Evolutionary conservation across 2,888 invertebrate species (phyloP).

Genomic region (Alviniconcha strummeri): DNA sequence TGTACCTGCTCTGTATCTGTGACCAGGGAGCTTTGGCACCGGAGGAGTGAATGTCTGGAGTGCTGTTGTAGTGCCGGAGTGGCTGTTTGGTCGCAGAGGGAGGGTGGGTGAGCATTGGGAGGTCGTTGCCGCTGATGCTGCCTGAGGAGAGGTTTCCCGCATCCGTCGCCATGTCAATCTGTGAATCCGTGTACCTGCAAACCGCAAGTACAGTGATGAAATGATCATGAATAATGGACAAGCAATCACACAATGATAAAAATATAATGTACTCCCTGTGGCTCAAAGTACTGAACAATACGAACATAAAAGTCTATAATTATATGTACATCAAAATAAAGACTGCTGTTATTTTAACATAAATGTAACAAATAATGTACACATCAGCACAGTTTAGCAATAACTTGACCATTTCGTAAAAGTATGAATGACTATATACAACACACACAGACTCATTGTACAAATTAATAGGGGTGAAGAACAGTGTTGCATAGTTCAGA

Average conservation of each 20-base stretch:
- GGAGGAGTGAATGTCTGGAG: conserved; percentile 11
- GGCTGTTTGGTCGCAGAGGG: conserved; percentile 17
- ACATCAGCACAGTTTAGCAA: no score
- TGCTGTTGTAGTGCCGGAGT: conserved; percentile 28
- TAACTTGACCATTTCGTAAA: background rate
- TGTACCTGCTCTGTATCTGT: conserved; percentile 19
- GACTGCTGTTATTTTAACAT: no score
- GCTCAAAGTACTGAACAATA: no score
- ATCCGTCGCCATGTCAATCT: conserved; percentile 6
- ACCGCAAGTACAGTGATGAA: background rate
- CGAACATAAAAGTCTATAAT: no score
- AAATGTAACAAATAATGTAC: no score
- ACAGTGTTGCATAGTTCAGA: no score
- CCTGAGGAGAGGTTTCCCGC: background rate
- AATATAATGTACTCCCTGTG: no score
- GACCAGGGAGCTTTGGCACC: conserved; percentile 1
- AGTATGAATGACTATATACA: background rate
- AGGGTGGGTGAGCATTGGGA: conserved; percentile 7
- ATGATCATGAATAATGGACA: background rate
- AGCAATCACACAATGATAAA: no score
- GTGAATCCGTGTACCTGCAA: conserved; percentile 16
- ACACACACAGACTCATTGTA: background rate
- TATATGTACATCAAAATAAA: no score
- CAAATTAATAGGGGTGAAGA: no score
- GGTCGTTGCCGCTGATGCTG: background rate